A percentile compares a stretch with the other conserved stretches of the same genome.
phyloP scores from a whole-genome alignment of 2,797 vertebrate genomes.

The Helicolenus hilgendorfi region DNA sequence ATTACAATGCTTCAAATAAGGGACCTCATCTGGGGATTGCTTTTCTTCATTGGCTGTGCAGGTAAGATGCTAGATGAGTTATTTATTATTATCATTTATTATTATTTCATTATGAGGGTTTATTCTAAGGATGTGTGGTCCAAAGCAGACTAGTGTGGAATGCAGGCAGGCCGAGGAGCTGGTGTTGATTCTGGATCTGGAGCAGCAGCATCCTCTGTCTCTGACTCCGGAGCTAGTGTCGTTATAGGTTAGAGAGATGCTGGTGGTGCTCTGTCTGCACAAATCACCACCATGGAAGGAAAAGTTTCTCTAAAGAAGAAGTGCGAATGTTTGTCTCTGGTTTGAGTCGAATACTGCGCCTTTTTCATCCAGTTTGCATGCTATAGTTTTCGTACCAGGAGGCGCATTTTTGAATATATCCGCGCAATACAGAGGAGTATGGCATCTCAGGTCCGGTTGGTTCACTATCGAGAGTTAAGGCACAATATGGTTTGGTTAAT shows the following conservation, averaged over 20 bases:
- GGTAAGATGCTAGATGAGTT: slow-evolving; percentile 85
- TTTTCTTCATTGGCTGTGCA: slow-evolving; percentile 93
- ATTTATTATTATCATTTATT: slow-evolving; percentile 11
- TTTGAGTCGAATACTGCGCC: no score
- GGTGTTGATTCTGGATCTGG: not conserved
- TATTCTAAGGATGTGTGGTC: not conserved
- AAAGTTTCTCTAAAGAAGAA: slow-evolving; percentile 41
- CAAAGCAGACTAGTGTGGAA: not conserved
- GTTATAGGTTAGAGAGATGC: not conserved
- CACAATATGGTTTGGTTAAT: not conserved
- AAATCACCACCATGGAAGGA: not conserved
- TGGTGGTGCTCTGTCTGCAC: not conserved
- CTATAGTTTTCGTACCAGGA: not conserved
- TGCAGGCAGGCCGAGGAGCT: slow-evolving; percentile 23
- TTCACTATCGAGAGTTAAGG: not conserved
- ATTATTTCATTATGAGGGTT: not conserved
- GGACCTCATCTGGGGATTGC: slow-evolving; percentile 94
- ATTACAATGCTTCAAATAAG: slow-evolving; percentile 93
- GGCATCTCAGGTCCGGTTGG: not conserved
- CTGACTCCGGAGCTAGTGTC: slow-evolving; percentile 58
- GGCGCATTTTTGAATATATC: slow-evolving; percentile 5
- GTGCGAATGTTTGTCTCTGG: not conserved
- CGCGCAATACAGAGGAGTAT: not conserved
- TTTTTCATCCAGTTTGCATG: not conserved
- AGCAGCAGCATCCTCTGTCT: slow-evolving; percentile 66